Percentiles rank a stretch among this genome's conserved stretches.
Conservation (phyloP, 2,113 vertebrate genomes). For the Mungos mungo region DNA sequence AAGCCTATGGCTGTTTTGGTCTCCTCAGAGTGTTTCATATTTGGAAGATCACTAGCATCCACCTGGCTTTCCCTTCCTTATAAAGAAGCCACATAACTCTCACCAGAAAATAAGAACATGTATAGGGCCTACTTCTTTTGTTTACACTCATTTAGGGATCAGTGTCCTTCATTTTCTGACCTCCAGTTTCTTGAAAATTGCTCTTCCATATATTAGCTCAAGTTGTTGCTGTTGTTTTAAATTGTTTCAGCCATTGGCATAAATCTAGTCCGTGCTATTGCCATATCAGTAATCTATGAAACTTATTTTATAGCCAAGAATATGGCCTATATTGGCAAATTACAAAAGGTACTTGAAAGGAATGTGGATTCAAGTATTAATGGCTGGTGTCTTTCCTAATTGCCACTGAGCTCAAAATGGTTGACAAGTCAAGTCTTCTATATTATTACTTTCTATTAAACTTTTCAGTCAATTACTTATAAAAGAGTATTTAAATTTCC, state of each 20-base stretch:
- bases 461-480: background rate
- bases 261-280: no score
- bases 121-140: background rate
- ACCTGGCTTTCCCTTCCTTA: background rate
- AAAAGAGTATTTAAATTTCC: background rate
- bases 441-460: background rate
- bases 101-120: background rate
- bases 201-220: background rate
- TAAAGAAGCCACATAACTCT: background rate
- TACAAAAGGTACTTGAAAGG: no score
- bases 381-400: no score
- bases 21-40: background rate
- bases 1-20: background rate
- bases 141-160: no score
- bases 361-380: no score
- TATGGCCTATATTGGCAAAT: no score
- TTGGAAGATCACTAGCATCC: background rate
- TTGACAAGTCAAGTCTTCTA: background rate
- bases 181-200: background rate
- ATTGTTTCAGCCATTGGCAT: no score
- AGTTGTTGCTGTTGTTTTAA: background rate
- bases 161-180: background rate
- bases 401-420: no score
- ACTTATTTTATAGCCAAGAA: no score
- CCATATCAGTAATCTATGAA: no score